phyloP scores from a whole-genome alignment of 2,797 vertebrate genomes.

The Lutjanus argentimaculatus region DNA sequence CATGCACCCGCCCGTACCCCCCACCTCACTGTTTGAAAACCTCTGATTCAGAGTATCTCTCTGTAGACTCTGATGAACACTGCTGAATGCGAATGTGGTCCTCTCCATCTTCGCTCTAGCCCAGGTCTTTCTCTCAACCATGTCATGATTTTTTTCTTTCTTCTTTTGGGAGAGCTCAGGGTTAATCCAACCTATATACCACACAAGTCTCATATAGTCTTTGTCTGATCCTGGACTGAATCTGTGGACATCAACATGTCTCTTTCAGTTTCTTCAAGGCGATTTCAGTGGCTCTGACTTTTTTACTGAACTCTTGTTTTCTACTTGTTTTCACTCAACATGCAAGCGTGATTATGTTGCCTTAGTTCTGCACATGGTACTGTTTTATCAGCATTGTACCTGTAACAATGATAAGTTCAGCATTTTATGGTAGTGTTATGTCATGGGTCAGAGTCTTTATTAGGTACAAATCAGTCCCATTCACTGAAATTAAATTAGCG shows the following conservation, averaged over 20 bases:
- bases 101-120: not conserved
- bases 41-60: not conserved
- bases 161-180: not conserved
- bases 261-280: not conserved
- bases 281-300: not conserved
- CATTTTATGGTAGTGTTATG: not conserved
- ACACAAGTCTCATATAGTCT: not conserved
- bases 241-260: not conserved
- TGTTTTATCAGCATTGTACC: not conserved
- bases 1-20: too few relatives aligned
- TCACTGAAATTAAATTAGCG: conserved; percentile 12
- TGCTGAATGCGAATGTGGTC: too few relatives aligned
- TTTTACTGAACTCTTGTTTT: not conserved
- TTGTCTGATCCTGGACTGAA: not conserved
- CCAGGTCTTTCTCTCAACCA: too few relatives aligned
- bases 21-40: not conserved
- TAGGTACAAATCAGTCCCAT: conserved; percentile 14
- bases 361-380: not conserved
- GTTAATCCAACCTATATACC: not conserved
- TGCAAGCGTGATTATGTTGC: not conserved
- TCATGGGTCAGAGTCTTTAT: not conserved
- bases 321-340: not conserved
- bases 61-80: not conserved
- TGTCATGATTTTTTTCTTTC: not conserved
- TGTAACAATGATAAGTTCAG: not conserved